Evolutionary conservation across 2,888 invertebrate species (phyloP).

Genomic region (Platynereis dumerilii): DNA sequence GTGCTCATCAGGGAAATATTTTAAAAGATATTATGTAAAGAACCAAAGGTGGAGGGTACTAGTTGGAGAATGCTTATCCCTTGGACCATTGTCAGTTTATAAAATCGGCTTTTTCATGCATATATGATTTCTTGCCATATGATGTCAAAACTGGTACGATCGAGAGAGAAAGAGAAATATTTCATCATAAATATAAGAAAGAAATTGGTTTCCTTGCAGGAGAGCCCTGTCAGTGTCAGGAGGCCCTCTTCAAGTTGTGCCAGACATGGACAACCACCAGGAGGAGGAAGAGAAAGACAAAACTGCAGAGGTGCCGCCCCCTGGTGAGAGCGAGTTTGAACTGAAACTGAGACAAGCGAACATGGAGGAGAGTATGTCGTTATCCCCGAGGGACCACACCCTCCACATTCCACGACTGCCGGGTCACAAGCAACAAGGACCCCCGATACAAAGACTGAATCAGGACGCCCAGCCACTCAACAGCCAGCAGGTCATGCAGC

Average conservation of each 20-base stretch:
- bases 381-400: slow-evolving; percentile 12
- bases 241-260: slow-evolving; percentile 54
- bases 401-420: background rate
- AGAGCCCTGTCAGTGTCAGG: slow-evolving; percentile 43
- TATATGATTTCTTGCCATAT: too few species aligned
- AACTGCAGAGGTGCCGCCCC: background rate
- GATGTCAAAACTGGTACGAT: too few species aligned
- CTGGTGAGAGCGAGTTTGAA: slow-evolving; percentile 36
- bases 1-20: too few species aligned
- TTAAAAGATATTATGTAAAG: background rate
- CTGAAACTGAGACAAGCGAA: slow-evolving; percentile 32
- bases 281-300: slow-evolving; percentile 16
- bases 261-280: slow-evolving; percentile 44
- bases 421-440: background rate
- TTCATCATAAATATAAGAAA: too few species aligned
- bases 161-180: too few species aligned
- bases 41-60: background rate
- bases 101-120: too few species aligned
- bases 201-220: too few species aligned
- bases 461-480: slow-evolving; percentile 8
- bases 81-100: too few species aligned
- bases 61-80: background rate
- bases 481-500: background rate
- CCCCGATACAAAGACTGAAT: background rate
- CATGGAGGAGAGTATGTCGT: slow-evolving; percentile 8